Evolutionary conservation across 2,797 vertebrate species (phyloP).

Genomic region (Psittacula derbiana): DNA sequence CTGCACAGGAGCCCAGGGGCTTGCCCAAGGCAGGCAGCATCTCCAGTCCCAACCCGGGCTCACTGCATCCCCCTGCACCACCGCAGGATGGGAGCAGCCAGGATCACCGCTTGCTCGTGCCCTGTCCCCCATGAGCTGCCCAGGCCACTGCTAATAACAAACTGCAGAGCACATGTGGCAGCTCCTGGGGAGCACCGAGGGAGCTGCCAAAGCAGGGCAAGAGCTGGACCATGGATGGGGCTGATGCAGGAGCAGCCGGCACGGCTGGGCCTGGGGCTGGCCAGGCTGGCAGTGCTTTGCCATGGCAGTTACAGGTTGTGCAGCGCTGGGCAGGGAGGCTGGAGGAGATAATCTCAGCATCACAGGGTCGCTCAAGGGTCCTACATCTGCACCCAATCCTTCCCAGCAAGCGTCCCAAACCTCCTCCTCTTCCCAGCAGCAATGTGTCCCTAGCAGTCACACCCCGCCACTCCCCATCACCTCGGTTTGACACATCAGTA

Average conservation of each 20-base stretch:
- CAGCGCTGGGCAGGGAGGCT: not conserved
- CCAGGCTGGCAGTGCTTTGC: slow-evolving; percentile 37
- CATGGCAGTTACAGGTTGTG: slow-evolving; percentile 10
- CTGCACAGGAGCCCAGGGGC: not conserved
- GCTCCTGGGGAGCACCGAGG: not conserved
- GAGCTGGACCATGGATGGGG: not conserved
- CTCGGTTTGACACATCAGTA: not conserved
- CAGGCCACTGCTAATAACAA: rapidly evolving
- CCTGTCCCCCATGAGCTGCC: not conserved
- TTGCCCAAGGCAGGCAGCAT: not conserved
- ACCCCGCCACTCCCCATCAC: not conserved
- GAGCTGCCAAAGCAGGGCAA: not conserved
- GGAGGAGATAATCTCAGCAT: not conserved
- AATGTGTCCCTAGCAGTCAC: not conserved
- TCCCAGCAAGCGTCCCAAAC: not conserved
- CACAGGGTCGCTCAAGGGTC: not conserved
- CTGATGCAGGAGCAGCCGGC: not conserved
- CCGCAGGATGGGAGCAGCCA: not conserved
- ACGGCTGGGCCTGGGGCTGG: not conserved
- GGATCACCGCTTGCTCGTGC: not conserved
- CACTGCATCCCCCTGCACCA: rapidly evolving
- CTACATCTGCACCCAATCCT: not conserved
- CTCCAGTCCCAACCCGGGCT: not conserved
- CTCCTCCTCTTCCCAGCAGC: not conserved
- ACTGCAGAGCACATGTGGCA: not conserved